Conservation (phyloP, 2,797 vertebrate genomes). For the Jordanella pulchra region DNA sequence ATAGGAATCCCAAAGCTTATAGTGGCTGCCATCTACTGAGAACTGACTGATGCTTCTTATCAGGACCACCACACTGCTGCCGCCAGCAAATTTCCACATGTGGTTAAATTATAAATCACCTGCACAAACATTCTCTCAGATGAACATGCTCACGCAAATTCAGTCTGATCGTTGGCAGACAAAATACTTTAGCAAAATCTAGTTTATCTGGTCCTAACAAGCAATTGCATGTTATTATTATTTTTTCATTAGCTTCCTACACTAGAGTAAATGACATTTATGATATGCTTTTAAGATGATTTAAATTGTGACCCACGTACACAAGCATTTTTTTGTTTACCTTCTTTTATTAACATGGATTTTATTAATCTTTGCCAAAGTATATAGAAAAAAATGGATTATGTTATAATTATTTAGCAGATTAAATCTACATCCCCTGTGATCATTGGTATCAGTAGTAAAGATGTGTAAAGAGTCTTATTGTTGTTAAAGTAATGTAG, state of each 20-base stretch:
- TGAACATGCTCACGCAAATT: constrained; percentile 22
- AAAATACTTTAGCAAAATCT: not conserved
- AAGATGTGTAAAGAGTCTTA: too few species aligned
- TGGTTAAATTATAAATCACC: constrained; percentile 60
- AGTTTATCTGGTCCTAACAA: not conserved
- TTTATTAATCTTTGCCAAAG: not conserved
- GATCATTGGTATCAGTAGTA: too few species aligned
- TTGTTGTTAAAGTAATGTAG: too few species aligned
- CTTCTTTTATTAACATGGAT: not conserved
- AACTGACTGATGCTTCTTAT: constrained; percentile 76
- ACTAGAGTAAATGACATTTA: not conserved
- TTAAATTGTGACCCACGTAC: not conserved
- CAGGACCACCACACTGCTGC: constrained; percentile 75
- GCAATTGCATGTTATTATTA: not conserved
- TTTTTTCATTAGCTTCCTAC: not conserved
- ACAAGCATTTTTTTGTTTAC: not conserved
- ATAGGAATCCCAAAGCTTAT: constrained; percentile 77
- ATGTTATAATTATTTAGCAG: too few species aligned
- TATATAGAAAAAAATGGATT: not conserved
- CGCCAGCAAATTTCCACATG: constrained; percentile 71
- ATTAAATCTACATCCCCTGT: too few species aligned
- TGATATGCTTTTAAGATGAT: not conserved
- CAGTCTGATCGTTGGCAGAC: not conserved
- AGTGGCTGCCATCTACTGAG: constrained; percentile 72
- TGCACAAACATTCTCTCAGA: constrained; percentile 45